Evolutionary conservation across 2,113 vertebrate species (phyloP).

Genomic region (Glaucomys volans): DNA sequence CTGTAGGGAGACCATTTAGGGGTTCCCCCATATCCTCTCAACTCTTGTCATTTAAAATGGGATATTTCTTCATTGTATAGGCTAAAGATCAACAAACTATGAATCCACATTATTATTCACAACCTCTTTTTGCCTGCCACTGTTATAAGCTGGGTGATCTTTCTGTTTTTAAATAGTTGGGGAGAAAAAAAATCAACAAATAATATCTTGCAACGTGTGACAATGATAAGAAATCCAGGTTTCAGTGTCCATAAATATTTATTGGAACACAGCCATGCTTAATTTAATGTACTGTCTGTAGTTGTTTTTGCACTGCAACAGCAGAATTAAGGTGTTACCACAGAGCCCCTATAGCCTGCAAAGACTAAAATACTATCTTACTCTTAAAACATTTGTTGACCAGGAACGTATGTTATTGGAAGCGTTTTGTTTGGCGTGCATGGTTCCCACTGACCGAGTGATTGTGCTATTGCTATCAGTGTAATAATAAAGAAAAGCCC

Average conservation of each 20-base stretch:
- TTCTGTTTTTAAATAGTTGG: conserved; percentile 49
- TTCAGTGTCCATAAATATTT: background rate
- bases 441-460: background rate
- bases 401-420: background rate
- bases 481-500: background rate
- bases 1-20: background rate
- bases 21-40: background rate
- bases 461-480: background rate
- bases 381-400: background rate
- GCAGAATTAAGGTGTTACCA: background rate
- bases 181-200: background rate
- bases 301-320: background rate
- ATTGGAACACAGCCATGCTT: background rate
- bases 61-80: background rate
- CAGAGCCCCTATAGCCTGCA: background rate
- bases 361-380: background rate
- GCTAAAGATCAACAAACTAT: background rate
- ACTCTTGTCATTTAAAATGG: background rate
- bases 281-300: background rate
- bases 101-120: background rate
- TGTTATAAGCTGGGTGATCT: background rate
- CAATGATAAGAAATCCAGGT: background rate
- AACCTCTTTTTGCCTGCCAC: background rate
- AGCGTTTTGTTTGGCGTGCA: background rate
- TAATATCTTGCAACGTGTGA: background rate